Evolutionary conservation across 1,140 invertebrate genomes (phyloP).

Genomic region (Micrasema longulum): DNA sequence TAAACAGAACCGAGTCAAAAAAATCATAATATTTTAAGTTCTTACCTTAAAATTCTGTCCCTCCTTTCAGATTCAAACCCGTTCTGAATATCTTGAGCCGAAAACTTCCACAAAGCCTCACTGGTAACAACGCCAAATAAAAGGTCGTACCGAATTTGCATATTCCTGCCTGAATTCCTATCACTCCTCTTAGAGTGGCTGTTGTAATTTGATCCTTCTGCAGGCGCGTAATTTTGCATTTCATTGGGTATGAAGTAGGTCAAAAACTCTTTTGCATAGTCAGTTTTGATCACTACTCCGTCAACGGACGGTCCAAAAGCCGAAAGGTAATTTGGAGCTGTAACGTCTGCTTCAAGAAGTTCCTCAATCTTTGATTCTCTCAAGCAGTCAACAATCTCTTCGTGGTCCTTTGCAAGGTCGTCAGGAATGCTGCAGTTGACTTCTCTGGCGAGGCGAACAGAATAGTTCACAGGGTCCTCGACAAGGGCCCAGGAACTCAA

Average conservation of each 20-base stretch:
- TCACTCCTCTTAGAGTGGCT: conserved; percentile 67
- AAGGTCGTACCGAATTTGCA: conserved; percentile 79
- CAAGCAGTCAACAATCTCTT: conserved; percentile 84
- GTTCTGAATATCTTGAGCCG: conserved; percentile 83
- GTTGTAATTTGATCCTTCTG: conserved; percentile 70
- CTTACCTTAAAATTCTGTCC: conserved; percentile 84
- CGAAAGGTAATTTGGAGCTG: conserved; percentile 84
- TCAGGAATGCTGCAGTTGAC: conserved; percentile 89
- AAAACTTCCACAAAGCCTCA: conserved; percentile 86
- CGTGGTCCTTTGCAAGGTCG: conserved; percentile 81
- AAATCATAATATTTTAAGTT: background rate
- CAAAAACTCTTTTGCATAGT: conserved; percentile 80
- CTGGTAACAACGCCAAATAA: conserved; percentile 87
- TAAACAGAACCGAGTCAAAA: no score
- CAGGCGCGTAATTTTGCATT: conserved; percentile 70
- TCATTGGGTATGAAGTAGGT: conserved; percentile 74
- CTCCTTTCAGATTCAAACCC: conserved; percentile 92
- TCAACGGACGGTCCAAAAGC: conserved; percentile 89
- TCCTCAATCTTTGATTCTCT: conserved; percentile 82
- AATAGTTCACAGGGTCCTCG: conserved; percentile 88
- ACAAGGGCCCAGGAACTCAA: conserved; percentile 94
- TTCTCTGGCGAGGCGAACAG: conserved; percentile 83
- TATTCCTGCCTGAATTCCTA: conserved; percentile 64
- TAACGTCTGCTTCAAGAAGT: conserved; percentile 82
- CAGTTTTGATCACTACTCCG: conserved; percentile 85